Evolutionary conservation across 2,888 invertebrate species (phyloP).

Genomic region (Pammene aurita): DNA sequence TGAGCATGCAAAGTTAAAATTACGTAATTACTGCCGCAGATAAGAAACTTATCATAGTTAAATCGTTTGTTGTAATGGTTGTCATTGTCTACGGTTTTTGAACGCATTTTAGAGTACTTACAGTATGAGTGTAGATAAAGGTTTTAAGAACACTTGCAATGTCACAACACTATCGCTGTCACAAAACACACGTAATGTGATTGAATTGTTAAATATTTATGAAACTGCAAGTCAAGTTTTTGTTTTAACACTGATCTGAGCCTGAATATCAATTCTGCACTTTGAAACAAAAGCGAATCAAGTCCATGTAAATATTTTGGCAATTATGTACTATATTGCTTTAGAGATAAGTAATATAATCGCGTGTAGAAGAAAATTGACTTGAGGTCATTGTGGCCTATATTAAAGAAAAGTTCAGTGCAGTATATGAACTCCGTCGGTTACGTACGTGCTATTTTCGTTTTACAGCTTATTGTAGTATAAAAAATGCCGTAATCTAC

Average conservation of each 20-base stretch:
- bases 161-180: conserved; percentile 13
- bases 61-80: too few relatives aligned
- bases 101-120: too few relatives aligned
- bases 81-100: too few relatives aligned
- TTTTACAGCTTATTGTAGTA: neutral
- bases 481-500: neutral
- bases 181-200: conserved; percentile 65
- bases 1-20: too few relatives aligned
- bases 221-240: conserved; percentile 42
- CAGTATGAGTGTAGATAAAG: too few relatives aligned
- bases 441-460: neutral
- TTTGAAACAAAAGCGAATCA: neutral
- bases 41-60: too few relatives aligned
- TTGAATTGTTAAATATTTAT: conserved; percentile 69
- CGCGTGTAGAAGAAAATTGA: neutral
- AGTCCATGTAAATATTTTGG: neutral
- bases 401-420: conserved; percentile 3
- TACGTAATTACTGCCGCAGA: too few relatives aligned
- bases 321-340: neutral
- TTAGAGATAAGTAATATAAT: neutral
- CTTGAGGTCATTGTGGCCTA: neutral
- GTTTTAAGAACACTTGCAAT: neutral
- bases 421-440: conserved; percentile 9
- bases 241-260: conserved; percentile 26
- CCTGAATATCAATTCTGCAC: conserved; percentile 18